These are phyloP conservation scores for Fukomys damarensis DNA, from an alignment of 2,113 vertebrate genomes.

Conservation along the genomic window DNA sequence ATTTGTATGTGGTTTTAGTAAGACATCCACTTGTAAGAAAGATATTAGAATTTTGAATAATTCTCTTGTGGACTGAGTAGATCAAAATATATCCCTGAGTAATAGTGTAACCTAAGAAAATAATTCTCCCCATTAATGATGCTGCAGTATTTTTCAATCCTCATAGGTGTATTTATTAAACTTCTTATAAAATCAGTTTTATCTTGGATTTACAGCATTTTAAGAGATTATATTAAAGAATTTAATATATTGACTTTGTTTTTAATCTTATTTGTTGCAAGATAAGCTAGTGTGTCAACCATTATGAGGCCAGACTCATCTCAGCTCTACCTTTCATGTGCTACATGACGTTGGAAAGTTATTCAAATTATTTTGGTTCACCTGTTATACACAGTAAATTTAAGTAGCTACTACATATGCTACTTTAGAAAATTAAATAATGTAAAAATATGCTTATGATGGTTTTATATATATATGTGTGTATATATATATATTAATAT, in stretches of 20 bases:
- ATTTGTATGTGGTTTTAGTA: background rate
- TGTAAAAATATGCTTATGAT: background rate
- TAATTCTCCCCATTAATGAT: background rate
- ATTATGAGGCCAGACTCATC: background rate
- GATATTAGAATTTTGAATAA: background rate
- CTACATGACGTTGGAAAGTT: background rate
- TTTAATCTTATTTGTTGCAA: background rate
- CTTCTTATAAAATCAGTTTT: background rate
- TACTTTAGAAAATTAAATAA: background rate
- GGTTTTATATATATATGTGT: background rate
- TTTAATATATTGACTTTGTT: background rate
- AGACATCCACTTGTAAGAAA: background rate
- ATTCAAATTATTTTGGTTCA: background rate
- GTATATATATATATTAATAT: background rate
- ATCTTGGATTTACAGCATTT: background rate
- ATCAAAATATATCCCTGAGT: background rate
- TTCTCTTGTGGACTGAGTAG: background rate
- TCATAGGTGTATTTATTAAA: background rate
- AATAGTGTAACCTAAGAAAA: background rate
- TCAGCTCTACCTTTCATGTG: background rate
- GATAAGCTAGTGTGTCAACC: background rate
- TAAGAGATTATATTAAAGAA: background rate
- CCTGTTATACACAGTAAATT: background rate
- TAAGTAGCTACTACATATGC: background rate
- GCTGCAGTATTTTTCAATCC: background rate